Percentiles rank a stretch among this genome's conserved stretches.
Conservation (phyloP, 2,113 vertebrate genomes). For the Microcebus lehilahytsara region DNA sequence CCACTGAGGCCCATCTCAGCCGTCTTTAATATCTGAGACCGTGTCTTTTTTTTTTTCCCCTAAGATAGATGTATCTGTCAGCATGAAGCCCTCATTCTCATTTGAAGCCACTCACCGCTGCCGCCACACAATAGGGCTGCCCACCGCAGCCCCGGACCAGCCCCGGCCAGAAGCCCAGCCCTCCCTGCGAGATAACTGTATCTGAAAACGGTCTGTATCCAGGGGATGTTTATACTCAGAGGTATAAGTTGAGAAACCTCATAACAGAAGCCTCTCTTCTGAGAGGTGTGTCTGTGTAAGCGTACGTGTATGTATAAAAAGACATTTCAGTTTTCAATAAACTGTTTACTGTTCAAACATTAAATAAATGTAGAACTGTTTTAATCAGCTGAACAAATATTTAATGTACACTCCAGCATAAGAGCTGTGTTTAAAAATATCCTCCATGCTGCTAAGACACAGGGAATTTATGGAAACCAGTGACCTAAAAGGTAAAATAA, state of each 20-base stretch:
- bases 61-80: constrained; percentile 52
- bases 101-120: constrained; percentile 2
- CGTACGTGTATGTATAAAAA: constrained; percentile 69
- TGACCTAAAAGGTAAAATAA: constrained; percentile 82
- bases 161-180: background rate
- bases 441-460: constrained; percentile 72
- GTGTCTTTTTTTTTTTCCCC: background rate
- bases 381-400: constrained; percentile 88
- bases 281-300: constrained; percentile 62
- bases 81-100: background rate
- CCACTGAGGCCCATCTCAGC: background rate
- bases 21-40: constrained; percentile 31
- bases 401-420: constrained; percentile 83
- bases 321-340: constrained; percentile 83
- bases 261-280: constrained; percentile 71
- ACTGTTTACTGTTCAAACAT: constrained; percentile 88
- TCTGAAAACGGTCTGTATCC: constrained; percentile 41
- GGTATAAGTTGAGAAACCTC: constrained; percentile 33
- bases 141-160: background rate
- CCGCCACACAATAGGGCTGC: background rate
- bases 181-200: background rate
- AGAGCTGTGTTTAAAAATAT: constrained; percentile 82
- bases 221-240: background rate
- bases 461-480: constrained; percentile 81
- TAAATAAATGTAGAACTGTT: constrained; percentile 87